Conservation (phyloP, 2,113 vertebrate species). For the Papio anubis region DNA sequence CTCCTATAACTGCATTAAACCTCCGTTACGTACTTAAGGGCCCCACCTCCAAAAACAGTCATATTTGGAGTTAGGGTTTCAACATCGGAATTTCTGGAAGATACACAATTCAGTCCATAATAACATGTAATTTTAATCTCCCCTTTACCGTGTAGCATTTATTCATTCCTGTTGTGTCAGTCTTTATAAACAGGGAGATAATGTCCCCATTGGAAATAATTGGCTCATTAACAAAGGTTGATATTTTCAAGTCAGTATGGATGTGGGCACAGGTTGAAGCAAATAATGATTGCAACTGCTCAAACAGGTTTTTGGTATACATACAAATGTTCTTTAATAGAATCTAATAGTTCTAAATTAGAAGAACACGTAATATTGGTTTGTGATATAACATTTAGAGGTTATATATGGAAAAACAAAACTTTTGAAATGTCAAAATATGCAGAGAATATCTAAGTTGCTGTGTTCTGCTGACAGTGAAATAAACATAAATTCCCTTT, state of each 20-base stretch:
- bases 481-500: constrained; percentile 48
- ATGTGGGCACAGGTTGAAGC: not conserved
- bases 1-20: not conserved
- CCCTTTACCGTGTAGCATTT: not conserved
- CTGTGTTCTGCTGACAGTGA: constrained; percentile 42
- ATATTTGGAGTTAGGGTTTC: not conserved
- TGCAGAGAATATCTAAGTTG: not conserved
- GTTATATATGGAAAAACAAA: constrained; percentile 4
- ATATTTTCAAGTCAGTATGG: not conserved
- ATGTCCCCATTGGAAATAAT: not conserved
- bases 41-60: not conserved
- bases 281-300: not conserved
- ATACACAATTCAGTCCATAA: not conserved
- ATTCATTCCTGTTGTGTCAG: not conserved
- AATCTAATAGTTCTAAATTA: not conserved
- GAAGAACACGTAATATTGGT: not conserved
- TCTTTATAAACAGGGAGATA: not conserved
- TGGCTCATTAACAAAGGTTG: not conserved
- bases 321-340: not conserved
- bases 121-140: not conserved
- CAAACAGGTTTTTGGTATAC: not conserved
- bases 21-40: not conserved
- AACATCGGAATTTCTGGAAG: not conserved
- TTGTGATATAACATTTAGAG: not conserved
- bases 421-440: constrained; percentile 40